Evolutionary conservation across 2,113 vertebrate species (phyloP), one percentile per base, ranked within the genome.

Genomic region (Eidolon helvum): DNA sequence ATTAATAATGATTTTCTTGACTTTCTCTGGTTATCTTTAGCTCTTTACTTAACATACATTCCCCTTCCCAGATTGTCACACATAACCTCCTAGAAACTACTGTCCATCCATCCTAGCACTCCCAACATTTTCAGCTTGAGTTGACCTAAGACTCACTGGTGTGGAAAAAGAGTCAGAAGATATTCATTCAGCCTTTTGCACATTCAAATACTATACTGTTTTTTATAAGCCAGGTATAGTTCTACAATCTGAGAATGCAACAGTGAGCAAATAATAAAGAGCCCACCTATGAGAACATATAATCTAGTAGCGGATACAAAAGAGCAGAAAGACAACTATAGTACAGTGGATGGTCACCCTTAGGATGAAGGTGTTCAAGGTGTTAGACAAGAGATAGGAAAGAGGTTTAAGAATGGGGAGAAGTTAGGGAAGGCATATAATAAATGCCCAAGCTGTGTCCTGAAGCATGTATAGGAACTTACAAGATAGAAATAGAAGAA

Each of bases 1-100:
- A 77, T 83, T 82, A 93, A 90, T 78, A 93, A 53, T 15, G 55
- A 87, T 26, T 74, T 65, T 82, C 59, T 87, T 95, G 43, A 75
- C 38, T 53, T 80, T 82, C 35, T 68, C 26, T 48, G 26, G 72
- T 90, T 72, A 50, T 66, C 86, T 66, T 79, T 43, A 35, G 57
- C 77, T 72, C 53, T 80, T 95, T 79, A 65, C 24, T 66, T 78
- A 92, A 88, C 14, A 33, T 68, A n/a, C 50, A 69, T 80, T 43
- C 35, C 5, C 30, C 11, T 87, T 30, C 30, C 19, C 16, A 75
- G 66, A 96, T 2, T 43, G 5, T 59, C 66, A 82, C 33, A 90
- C 35, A 72, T 30, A 68, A 82, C 38, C 66, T 74, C 57, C 59
- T 87, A 21, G 10, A 75, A 69, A 78, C 38, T 55, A 38, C 7